phyloP scores from a whole-genome alignment of 2,888 invertebrate genomes.

The Thyatira batis region DNA sequence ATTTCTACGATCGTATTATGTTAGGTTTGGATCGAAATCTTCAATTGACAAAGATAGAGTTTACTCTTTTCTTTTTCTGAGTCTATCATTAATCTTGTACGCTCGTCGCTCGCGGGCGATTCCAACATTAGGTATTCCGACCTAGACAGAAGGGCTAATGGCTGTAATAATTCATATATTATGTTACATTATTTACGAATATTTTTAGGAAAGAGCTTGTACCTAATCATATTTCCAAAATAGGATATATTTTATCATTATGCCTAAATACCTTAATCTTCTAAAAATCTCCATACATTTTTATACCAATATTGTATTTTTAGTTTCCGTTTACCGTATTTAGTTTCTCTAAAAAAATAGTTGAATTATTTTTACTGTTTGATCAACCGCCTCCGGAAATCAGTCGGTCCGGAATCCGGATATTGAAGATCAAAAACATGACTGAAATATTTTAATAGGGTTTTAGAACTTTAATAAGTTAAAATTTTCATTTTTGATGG shows the following conservation, averaged over 20 bases:
- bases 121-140: constrained; percentile 12
- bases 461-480: no score
- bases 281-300: no score
- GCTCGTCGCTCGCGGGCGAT: constrained; percentile 18
- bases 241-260: no score
- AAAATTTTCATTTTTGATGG: no score
- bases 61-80: constrained; percentile 12
- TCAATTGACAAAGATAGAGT: constrained; percentile 13
- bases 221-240: no score
- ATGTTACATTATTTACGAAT: constrained; percentile 7
- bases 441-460: background rate
- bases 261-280: no score
- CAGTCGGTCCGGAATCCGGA: background rate
- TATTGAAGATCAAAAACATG: background rate
- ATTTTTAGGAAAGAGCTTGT: background rate
- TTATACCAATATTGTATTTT: no score
- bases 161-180: constrained; percentile 17
- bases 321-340: no score
- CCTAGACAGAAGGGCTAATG: constrained; percentile 19
- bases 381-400: background rate
- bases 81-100: constrained; percentile 18
- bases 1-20: background rate
- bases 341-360: background rate
- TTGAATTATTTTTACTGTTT: background rate
- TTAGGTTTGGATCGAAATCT: background rate